Evolutionary conservation across 2,113 vertebrate genomes (phyloP).

Genomic region (Trinectes maculatus): DNA sequence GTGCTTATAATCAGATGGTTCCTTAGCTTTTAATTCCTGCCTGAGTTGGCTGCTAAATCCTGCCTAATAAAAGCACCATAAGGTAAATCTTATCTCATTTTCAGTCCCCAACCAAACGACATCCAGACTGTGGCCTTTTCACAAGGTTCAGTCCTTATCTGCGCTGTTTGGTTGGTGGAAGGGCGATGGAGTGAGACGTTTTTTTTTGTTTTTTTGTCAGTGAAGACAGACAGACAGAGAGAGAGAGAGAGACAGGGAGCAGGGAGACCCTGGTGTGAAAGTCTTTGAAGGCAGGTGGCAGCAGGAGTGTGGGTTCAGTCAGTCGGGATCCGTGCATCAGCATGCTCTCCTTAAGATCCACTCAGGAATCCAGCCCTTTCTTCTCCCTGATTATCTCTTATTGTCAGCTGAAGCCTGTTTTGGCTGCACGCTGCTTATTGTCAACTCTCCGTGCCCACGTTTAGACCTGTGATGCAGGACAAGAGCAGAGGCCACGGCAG

Average conservation of each 20-base stretch:
- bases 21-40: constrained; percentile 78
- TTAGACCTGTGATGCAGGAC: constrained; percentile 42
- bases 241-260: constrained; percentile 16
- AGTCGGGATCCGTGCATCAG: constrained; percentile 47
- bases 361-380: constrained; percentile 72
- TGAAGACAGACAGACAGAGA: no score
- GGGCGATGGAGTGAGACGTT: constrained; percentile 19
- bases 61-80: constrained; percentile 79
- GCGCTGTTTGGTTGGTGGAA: constrained; percentile 45
- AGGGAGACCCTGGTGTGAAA: constrained; percentile 31
- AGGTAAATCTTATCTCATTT: constrained; percentile 81
- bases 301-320: constrained; percentile 47
- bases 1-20: constrained; percentile 80
- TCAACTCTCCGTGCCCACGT: constrained; percentile 58
- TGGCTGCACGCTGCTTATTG: constrained; percentile 69
- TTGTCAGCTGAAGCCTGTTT: constrained; percentile 71
- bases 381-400: constrained; percentile 72
- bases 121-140: constrained; percentile 71
- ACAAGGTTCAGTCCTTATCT: constrained; percentile 58
- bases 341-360: constrained; percentile 62
- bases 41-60: constrained; percentile 77
- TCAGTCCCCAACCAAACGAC: constrained; percentile 75
- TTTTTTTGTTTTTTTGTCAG: constrained; percentile 29
- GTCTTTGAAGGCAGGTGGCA: constrained; percentile 66
- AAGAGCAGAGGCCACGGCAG: constrained; percentile 30